Base-by-base conservation (phyloP, 2,797 vertebrate species). In the Adrianichthys oophorus region DNA sequence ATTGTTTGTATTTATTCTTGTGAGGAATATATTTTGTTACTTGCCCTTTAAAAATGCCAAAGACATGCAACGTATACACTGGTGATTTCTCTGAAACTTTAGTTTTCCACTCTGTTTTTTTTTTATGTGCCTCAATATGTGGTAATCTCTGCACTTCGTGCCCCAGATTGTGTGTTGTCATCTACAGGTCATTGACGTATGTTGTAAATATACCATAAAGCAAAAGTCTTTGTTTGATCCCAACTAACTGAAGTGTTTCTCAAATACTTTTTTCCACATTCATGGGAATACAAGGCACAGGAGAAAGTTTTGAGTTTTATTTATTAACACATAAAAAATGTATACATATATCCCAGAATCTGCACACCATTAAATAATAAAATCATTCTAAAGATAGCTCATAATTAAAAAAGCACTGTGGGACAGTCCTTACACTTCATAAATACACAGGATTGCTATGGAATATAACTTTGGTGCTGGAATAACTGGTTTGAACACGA, bases 321-420 rank as follows among this genome's bases (percentile, higher is more conserved):
- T 91, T 90, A 92, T 89, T 91, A 65, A 83, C 49, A 87, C 67
- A 88, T 76, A 57, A 78, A 81, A 78, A 87, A 82, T 72, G 80
- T 75, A 80, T 74, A 78, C 72, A 18, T 29, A 14, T 43, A 62
- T 72, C 75, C 76, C 56, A 56, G 63, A 72, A 75, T 75, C 57
- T 72, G 57, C 83, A 80, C 68, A 69, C 32, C 29, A 12, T 37
- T 37, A 61, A 7, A 76, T 79, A 16, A 65, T 71, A 80, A 83
- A 78, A 84, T 64, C 17, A 70, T 74, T 71, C 43, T 74, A 69
- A 74, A 48, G 56, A 82, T 76, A 74, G 76, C 54, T 58, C 16
- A 68, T 21, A 12, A 62, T 69, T 51, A 59, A 44, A 56, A 23
- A n/a, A 65, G 40, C 24, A 67, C 17, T 49, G 8, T 26, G 46